Conservation (phyloP, 2,113 vertebrate genomes). For the Scophthalmus maximus region DNA sequence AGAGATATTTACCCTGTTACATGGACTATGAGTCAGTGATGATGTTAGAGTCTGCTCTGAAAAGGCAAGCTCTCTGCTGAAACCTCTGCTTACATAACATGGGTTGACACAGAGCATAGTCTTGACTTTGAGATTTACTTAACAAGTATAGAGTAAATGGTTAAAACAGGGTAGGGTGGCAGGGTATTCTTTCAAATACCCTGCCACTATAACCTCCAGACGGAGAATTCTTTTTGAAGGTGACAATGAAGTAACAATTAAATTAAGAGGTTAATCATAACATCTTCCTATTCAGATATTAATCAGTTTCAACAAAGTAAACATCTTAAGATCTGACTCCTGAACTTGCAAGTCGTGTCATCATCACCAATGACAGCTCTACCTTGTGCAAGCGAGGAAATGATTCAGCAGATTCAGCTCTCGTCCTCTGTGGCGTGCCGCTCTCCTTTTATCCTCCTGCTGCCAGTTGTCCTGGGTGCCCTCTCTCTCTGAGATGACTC, state of each 20-base stretch:
- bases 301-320: background rate
- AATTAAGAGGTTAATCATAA: background rate
- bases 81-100: conserved; percentile 37
- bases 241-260: background rate
- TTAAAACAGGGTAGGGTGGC: too few relatives aligned
- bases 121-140: conserved; percentile 10
- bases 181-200: background rate
- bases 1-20: conserved; percentile 32
- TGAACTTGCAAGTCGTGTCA: conserved; percentile 39
- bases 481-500: conserved; percentile 51
- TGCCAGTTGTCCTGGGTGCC: conserved; percentile 60
- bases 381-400: conserved; percentile 48
- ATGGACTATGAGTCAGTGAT: conserved; percentile 13
- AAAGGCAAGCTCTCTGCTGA: conserved; percentile 19
- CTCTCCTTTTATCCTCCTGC: conserved; percentile 42
- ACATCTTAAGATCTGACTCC: conserved; percentile 18
- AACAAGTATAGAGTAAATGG: background rate
- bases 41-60: conserved; percentile 3
- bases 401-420: conserved; percentile 75
- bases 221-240: background rate
- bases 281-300: background rate
- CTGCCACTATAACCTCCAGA: background rate
- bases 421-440: conserved; percentile 56
- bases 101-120: background rate
- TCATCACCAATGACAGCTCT: conserved; percentile 51